phyloP scores from a whole-genome alignment of 2,113 vertebrate genomes.

The Crotalus horridus region DNA sequence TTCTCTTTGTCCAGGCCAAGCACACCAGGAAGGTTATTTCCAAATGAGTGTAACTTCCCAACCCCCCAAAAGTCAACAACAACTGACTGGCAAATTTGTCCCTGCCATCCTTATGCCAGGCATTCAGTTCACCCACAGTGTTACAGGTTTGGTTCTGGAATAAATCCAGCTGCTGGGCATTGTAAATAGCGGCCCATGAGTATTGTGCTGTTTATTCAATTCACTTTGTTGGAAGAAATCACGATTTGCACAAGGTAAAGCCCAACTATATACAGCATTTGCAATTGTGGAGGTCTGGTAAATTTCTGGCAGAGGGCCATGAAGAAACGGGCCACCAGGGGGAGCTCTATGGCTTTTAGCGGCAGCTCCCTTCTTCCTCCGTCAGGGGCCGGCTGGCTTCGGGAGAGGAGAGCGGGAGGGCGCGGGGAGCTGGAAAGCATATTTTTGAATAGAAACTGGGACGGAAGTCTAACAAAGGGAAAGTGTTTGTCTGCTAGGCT shows the following conservation, averaged over 20 bases:
- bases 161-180: background rate
- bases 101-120: background rate
- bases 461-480: background rate
- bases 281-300: background rate
- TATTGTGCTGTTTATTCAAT: background rate
- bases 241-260: background rate
- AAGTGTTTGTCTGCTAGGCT: accelerated
- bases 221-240: background rate
- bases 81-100: background rate
- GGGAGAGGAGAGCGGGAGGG: background rate
- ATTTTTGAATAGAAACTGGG: background rate
- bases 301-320: background rate
- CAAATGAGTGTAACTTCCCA: background rate
- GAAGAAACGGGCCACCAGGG: background rate
- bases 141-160: background rate
- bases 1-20: background rate
- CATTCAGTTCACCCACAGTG: background rate
- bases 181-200: background rate
- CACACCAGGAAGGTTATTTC: background rate
- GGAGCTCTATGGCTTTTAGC: background rate
- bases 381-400: background rate
- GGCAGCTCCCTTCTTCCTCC: background rate
- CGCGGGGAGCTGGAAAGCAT: background rate
- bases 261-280: background rate
- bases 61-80: background rate